Evolutionary conservation across 2,113 vertebrate genomes (phyloP), one percentile per base, ranked within the genome.

Genomic region (Pogonocichla stellata): DNA sequence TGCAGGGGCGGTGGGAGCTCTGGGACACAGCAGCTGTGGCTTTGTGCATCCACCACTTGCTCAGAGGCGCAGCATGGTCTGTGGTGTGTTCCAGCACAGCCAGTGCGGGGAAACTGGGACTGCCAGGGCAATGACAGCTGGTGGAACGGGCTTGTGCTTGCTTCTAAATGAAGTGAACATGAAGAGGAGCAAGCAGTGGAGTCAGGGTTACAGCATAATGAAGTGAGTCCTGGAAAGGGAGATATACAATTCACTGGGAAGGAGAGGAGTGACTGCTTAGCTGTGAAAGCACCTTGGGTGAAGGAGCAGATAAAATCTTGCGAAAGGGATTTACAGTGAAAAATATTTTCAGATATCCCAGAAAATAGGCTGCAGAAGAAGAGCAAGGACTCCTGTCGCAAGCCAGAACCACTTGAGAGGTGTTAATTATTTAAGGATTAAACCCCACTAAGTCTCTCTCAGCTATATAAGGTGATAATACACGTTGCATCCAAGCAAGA

Each of bases 341-440:
- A 91, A 43, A 54, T 65, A 34, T 79, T 86, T 86, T 87, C 87
- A 90, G 54, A 94, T 92, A 79, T 66, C 62, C 19, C 45, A 81
- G 86, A 50, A 87, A 96, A 95, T 25, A 92, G 48, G 62, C 87
- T 84, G 42, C 25, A 84, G 80, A 61, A 94, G 50, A 95, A 86
- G 80, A 95, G 38, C 25, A 4, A 78, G 42, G 73, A 38, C 80
- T 93, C 80, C 71, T 65, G 56, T 38, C 65, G 45, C 36, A 75
- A 92, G 54, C 38, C 87, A 77, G 42, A 88, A 93, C 95, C 92
- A 66, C 58, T 91, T 67, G 66, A 92, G 80, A 97, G 82, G 93
- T 94, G 95, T 96, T 95, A 82, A 93, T 96, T 90, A 85, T 95
- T 93, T 96, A 85, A 92, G 81, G 93, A 89, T 85, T 95, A 96